A percentile compares a stretch with the other conserved stretches of the same genome.
Evolutionary conservation across 2,888 invertebrate species (phyloP).

Genomic region (Morpho helenor): DNA sequence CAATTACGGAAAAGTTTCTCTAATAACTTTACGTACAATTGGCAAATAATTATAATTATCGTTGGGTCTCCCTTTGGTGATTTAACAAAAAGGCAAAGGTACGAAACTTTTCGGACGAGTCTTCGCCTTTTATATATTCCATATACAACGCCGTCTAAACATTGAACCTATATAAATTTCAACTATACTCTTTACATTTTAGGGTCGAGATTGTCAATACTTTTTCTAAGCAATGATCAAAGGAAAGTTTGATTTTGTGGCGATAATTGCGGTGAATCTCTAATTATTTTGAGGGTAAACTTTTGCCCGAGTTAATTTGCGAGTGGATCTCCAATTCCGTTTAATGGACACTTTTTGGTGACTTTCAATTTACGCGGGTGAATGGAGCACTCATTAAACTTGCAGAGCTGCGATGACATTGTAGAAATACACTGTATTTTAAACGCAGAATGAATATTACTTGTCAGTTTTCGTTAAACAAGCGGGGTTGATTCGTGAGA

Average conservation of each 20-base stretch:
- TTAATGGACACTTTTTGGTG: conserved; percentile 75
- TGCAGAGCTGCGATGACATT: conserved; percentile 42
- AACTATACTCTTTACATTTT: conserved; percentile 37
- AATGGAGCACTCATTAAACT: conserved; percentile 70
- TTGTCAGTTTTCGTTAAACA: conserved; percentile 38
- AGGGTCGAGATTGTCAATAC: conserved; percentile 45
- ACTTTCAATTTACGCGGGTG: conserved; percentile 72
- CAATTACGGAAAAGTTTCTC: conserved; percentile 58
- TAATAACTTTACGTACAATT: conserved; percentile 68
- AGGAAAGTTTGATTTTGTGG: conserved; percentile 75
- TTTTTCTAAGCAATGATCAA: conserved; percentile 65
- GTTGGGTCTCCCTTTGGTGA: conserved; percentile 62
- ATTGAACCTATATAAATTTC: conserved; percentile 33
- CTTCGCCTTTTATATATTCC: conserved; percentile 71
- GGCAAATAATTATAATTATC: conserved; percentile 78
- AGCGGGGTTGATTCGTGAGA: conserved; percentile 18
- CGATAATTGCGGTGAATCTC: conserved; percentile 78
- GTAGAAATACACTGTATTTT: conserved; percentile 46
- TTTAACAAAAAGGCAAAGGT: conserved; percentile 70
- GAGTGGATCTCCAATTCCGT: conserved; percentile 68
- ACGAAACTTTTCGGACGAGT: conserved; percentile 65
- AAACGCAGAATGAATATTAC: conserved; percentile 42
- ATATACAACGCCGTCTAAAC: conserved; percentile 47
- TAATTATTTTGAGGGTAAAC: conserved; percentile 80
- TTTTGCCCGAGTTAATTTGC: conserved; percentile 75